Base-by-base conservation (phyloP, 2,113 vertebrate genomes). In the Dromiciops gliroides region DNA sequence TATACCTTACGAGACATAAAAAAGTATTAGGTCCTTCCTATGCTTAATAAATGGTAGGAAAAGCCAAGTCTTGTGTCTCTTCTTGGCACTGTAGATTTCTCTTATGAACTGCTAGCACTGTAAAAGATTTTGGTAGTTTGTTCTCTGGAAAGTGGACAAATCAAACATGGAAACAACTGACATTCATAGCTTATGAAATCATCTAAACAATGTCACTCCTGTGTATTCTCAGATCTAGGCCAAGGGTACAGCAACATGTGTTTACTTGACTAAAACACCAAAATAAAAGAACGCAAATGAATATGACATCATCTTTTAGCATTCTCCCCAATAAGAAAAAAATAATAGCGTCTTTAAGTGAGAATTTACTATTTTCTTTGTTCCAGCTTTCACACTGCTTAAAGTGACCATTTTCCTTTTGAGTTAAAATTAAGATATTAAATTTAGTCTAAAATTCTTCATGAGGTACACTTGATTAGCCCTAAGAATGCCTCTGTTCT, bases 391-490 rank as follows among this genome's bases (percentile, higher is more conserved):
- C 47, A 11, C 25, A 31, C 12, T 67, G 6, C 53, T 92, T 83
- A 75, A 50, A 92, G 26, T 93, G 90, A 44, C 90, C 25, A n/a
- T 10, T 90, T 91, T 95, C 50, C 37, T 90, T 94, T 93, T 50
- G 49, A 93, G 48, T 31, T 96, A 51, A 95, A 90, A 50, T 91
- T 88, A 50, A 49, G 88, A 91, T 75, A 88, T 90, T 93, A 25
- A 91, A 8, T 67, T 44, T 90, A 93, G 8, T 22, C 44, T 67
- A 37, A n/a, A 51, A 2, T 4, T 12, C 12, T 75, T 44, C n/a
- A 28, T 94, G 52, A 48, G 91, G 92, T 75, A 47, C 60, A 90
- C 51, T 50, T n/a, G 22, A 60, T 91, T 91, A 47, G 90, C 5
- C 51, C 14, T 49, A 23, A 60, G 47, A 52, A 14, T 25, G 53